Evolutionary conservation across 1,140 invertebrate genomes (phyloP).

Genomic region (Philaenus spumarius): DNA sequence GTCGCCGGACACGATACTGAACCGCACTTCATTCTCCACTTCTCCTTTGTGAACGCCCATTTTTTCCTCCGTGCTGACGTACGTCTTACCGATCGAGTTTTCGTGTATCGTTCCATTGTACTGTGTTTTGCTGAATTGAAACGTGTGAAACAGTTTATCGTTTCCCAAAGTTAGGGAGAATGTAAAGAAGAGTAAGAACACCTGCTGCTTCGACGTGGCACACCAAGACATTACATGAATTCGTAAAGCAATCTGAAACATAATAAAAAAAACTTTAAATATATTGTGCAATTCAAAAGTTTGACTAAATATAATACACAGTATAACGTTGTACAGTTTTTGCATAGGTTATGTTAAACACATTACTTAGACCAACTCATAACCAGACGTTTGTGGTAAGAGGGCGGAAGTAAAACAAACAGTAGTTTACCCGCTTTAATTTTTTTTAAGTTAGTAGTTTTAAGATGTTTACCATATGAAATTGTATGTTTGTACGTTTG

Average conservation of each 20-base stretch:
- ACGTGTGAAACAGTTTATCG: conserved; percentile 23
- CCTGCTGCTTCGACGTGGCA: neutral
- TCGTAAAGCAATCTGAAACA: neutral
- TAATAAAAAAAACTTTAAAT: neutral
- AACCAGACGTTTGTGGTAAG: no score
- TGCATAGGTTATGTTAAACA: no score
- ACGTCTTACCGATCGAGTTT: conserved; percentile 81
- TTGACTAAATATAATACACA: neutral
- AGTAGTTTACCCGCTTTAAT: no score
- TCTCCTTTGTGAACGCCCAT: conserved; percentile 60
- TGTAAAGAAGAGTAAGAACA: neutral
- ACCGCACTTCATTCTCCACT: conserved; percentile 57
- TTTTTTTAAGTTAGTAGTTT: no score
- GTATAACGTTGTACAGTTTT: no score
- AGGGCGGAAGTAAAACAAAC: no score
- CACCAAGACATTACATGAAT: neutral
- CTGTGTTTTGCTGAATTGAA: conserved; percentile 57
- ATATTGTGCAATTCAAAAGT: neutral
- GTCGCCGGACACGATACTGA: conserved; percentile 76
- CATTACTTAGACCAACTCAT: no score
- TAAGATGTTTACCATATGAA: no score
- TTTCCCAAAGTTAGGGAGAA: neutral
- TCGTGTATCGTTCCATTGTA: conserved; percentile 91
- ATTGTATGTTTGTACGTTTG: no score
- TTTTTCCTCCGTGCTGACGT: conserved; percentile 52